Conservation (phyloP, 2,797 vertebrate genomes). For the Sebastes vulpes region DNA sequence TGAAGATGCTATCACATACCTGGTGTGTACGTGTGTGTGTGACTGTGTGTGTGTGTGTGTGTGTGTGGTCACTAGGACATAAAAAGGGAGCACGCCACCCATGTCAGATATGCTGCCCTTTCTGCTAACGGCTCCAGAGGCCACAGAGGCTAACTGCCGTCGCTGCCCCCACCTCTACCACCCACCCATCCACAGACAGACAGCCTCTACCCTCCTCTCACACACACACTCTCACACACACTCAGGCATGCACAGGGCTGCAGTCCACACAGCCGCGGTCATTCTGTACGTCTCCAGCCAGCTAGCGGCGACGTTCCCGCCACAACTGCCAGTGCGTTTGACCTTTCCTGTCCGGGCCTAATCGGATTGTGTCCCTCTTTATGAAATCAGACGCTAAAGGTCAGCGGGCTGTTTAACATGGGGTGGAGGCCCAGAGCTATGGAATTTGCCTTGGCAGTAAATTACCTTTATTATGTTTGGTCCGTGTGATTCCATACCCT, state of each 20-base stretch:
- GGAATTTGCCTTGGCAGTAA: slow-evolving; percentile 97
- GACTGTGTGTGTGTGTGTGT: not conserved
- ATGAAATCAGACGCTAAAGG: slow-evolving; percentile 98
- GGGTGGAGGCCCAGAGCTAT: slow-evolving; percentile 92
- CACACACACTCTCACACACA: slow-evolving; percentile 15
- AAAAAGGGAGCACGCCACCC: slow-evolving; percentile 69
- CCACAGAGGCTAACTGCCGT: slow-evolving; percentile 84
- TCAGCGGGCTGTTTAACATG: slow-evolving; percentile 95
- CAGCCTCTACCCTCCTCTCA: slow-evolving; percentile 12
- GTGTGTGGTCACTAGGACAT: slow-evolving; percentile 64
- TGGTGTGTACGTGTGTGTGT: slow-evolving; percentile 26
- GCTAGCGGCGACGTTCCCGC: slow-evolving; percentile 86
- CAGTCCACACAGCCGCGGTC: slow-evolving; percentile 42
- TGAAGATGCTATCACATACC: slow-evolving; percentile 60
- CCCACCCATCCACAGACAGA: slow-evolving; percentile 5
- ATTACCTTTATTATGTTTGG: slow-evolving; percentile 98
- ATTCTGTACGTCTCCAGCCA: slow-evolving; percentile 76
- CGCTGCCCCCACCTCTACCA: slow-evolving; percentile 42
- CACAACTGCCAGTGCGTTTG: slow-evolving; percentile 93
- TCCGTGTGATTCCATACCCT: slow-evolving; percentile 84
- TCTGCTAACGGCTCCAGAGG: slow-evolving; percentile 83
- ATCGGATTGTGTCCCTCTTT: slow-evolving; percentile 97
- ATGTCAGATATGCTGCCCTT: slow-evolving; percentile 86
- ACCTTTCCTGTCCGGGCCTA: slow-evolving; percentile 96
- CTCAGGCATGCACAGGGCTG: slow-evolving; percentile 9